Base-by-base conservation (phyloP, 2,888 invertebrate species). In the Cerceris rybyensis region DNA sequence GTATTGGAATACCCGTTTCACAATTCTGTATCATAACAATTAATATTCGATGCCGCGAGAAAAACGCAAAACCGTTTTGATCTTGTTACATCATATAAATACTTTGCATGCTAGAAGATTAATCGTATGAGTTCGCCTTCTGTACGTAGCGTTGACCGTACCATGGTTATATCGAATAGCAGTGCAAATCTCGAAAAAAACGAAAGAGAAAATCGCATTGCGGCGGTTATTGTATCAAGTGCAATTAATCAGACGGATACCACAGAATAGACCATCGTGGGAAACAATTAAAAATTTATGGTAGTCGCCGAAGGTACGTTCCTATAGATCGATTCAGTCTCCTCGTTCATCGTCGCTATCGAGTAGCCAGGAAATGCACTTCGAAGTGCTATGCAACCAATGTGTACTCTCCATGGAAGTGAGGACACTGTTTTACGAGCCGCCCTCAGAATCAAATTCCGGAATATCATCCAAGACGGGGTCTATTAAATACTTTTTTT, bases 261-360 rank as follows among this genome's bases (percentile, higher is more conserved):
- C 43, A 28, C 46, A n/a, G 41, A 17, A 28, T 49, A 60, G 55
- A 67, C 59, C 72, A 70, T 80, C 73, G 77, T 80, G 80, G 77
- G 80, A 79, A 79, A 72, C 72, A 73, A 74, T 80, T 70, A 70
- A 66, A 28, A 67, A 80, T 80, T 68, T 69, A 66, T 70, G 73
- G 67, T 60, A 52, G 67, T 68, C 52, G 61, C 41, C 7, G 16
- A 59, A 68, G 55, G 54, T 46, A 50, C 65, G 61, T 41, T 69
- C 58, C 50, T 58, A 66, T 70, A 66, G 70, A 67, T 75, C 70
- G 58, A 28, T 63, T 52, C 49, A 46, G 49, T 39, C 60, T 9
- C 28, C 14, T 14, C 63, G 64, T 71, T 42, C 17, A 66, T 67
- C 63, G 66, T 28, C 28, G 46, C 66, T 67, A 69, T 75, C 57